Base-by-base conservation (phyloP, 2,113 vertebrate species). In the Chionis minor region DNA sequence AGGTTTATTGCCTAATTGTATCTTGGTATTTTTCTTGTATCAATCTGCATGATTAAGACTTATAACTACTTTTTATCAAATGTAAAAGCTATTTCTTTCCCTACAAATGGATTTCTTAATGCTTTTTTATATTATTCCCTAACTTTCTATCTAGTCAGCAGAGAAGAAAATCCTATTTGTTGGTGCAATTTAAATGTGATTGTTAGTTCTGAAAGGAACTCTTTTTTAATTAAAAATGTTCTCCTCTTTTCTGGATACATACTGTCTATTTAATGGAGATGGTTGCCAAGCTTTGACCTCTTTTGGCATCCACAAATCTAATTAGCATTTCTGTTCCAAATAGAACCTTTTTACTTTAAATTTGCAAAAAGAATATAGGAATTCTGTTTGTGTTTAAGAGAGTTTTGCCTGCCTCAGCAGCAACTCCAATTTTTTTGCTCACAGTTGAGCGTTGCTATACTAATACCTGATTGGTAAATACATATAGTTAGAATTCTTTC, bases 241-340 rank as follows among this genome's bases (percentile, higher is more conserved):
- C 87, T 91, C 12, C 47, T 80, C 90, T 95, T 81, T 96, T 96
- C 87, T 96, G 89, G 81, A 72, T 94, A 61, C 54, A 56, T 92
- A 33, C 81, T 75, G 44, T 92, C 78, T 96, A 49, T 92, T 95
- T 95, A 85, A 89, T 40, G 71, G 90, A 94, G 59, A 35, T 0
- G 19, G 49, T 78, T 95, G 96, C 93, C 77, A 92, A 91, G 83
- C 84, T 96, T 74, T 71, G 91, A 79, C 86, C 89, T 78, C 77
- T 94, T 86, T 74, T 96, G 94, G 93, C 93, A 95, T 35, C 79
- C 0, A 0, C 0, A 0, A 81, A 24, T 91, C 89, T 91, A 75
- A 96, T 96, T 95, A 95, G 84, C 91, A 87, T 97, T 91, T 94
- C 89, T 96, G 61, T 79, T 66, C 84, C 92, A 90, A 79, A 90